These are phyloP conservation scores for Pangasius larnaudii DNA, from an alignment of 2,797 vertebrate genomes.

Conservation along the genomic window DNA sequence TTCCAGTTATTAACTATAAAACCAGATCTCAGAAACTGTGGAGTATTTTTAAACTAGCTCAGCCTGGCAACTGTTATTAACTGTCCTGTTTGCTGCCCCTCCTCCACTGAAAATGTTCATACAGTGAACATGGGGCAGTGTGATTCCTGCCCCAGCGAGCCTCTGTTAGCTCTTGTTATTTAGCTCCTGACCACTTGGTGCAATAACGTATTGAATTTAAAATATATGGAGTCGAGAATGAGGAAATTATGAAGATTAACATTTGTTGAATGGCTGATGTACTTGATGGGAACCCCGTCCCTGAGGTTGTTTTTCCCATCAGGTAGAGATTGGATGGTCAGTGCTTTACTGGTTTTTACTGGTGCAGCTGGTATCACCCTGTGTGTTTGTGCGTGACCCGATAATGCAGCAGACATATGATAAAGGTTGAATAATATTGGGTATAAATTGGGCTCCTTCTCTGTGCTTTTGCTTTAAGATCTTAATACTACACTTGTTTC, in stretches of 20 bases:
- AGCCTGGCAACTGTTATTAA: neutral
- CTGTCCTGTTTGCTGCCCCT: neutral
- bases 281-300: neutral
- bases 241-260: neutral
- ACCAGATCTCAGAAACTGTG: neutral
- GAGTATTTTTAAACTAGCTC: neutral
- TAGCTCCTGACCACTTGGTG: neutral
- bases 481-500: neutral
- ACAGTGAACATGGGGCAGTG: neutral
- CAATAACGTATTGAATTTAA: neutral
- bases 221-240: neutral
- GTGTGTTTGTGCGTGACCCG: neutral
- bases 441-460: neutral
- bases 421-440: neutral
- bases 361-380: neutral
- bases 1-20: neutral
- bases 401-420: neutral
- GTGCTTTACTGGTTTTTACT: neutral
- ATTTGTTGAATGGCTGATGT: neutral
- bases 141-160: neutral
- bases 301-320: neutral
- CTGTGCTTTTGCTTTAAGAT: neutral
- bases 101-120: neutral
- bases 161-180: neutral
- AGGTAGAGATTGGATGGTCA: neutral